These are phyloP conservation scores for Tachina fera DNA, from an alignment of 2,888 invertebrate genomes.

Conservation along the genomic window DNA sequence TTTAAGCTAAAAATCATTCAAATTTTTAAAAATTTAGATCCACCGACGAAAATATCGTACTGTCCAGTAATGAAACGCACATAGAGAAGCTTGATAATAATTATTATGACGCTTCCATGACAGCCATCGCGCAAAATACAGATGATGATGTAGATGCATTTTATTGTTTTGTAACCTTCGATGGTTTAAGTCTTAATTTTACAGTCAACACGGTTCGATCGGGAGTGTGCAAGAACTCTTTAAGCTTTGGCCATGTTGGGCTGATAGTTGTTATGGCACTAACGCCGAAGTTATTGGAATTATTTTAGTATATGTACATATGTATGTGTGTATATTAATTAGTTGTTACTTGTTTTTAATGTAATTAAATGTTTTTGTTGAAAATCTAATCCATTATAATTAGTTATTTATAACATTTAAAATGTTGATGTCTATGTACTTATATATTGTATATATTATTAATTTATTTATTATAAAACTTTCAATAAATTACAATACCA, in stretches of 20 bases:
- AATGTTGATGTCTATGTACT: conserved; percentile 5
- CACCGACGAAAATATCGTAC: conserved; percentile 42
- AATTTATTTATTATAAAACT: neutral
- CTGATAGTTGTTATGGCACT: conserved; percentile 20
- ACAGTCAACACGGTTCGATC: conserved; percentile 50
- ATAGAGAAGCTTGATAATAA: conserved; percentile 53
- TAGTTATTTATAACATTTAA: conserved; percentile 43
- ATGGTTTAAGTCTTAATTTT: conserved; percentile 61
- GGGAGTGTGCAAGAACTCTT: neutral
- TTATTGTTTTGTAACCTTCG: conserved; percentile 64
- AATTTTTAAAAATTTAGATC: conserved; percentile 21
- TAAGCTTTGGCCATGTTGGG: neutral
- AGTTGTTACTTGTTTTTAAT: conserved; percentile 57
- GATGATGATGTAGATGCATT: conserved; percentile 59
- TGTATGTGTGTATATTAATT: neutral
- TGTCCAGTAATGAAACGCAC: conserved; percentile 54
- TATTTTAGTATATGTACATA: conserved; percentile 37
- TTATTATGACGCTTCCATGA: conserved; percentile 58
- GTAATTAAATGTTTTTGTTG: conserved; percentile 43
- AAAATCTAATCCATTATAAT: conserved; percentile 30
- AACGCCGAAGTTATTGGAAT: conserved; percentile 39
- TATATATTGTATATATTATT: conserved; percentile 36
- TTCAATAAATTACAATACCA: neutral
- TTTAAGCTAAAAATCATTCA: neutral
- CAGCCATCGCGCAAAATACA: conserved; percentile 54